Evolutionary conservation across 2,113 vertebrate genomes (phyloP).

Genomic region (Mesocricetus auratus): DNA sequence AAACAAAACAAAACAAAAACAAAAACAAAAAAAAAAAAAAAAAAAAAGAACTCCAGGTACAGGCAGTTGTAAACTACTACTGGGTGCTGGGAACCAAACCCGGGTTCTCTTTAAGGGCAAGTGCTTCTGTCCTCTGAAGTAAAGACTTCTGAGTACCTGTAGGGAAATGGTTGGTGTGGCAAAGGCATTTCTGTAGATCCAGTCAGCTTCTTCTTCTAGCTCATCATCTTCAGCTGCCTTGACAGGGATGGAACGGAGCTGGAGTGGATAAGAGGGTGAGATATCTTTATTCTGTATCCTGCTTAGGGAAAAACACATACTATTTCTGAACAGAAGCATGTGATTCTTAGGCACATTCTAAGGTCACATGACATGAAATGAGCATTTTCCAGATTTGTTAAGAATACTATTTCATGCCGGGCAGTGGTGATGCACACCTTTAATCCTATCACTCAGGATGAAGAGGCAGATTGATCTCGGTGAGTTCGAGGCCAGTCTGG

Average conservation of each 20-base stretch:
- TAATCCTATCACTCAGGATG: not conserved
- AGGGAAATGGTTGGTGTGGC: constrained; percentile 97
- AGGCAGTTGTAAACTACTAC: not conserved
- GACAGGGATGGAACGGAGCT: constrained; percentile 95
- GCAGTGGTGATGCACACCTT: not conserved
- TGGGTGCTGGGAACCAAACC: not conserved
- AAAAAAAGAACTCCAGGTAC: not conserved
- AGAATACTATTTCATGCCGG: not conserved
- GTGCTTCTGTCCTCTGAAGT: not conserved
- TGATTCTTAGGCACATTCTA: not conserved
- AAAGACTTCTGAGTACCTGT: constrained; percentile 89
- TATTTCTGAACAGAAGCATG: not conserved
- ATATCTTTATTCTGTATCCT: not conserved
- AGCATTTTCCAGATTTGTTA: not conserved
- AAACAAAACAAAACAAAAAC: too few species aligned
- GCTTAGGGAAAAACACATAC: not conserved
- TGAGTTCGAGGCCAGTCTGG: not conserved
- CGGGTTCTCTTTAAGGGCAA: not conserved
- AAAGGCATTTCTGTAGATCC: constrained; percentile 99
- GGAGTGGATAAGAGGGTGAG: not conserved
- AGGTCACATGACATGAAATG: not conserved
- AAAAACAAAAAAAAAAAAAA: too few species aligned
- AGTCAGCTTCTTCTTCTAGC: constrained; percentile 98
- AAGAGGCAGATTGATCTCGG: not conserved
- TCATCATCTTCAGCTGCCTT: constrained; percentile 97